Conservation (phyloP, 2,113 vertebrate genomes). For the Cololabis saira region DNA sequence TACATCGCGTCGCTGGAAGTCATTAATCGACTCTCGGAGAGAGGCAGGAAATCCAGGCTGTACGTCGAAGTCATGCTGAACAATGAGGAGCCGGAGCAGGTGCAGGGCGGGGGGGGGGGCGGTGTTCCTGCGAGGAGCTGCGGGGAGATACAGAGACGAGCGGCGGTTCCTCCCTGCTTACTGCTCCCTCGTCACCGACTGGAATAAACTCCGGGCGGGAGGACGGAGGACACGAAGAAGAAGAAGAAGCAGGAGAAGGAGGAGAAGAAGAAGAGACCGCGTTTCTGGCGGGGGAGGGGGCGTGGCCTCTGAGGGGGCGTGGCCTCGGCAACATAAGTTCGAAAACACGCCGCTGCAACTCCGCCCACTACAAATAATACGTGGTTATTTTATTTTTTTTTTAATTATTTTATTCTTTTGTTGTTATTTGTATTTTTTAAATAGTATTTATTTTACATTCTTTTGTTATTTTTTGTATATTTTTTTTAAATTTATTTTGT, state of each 20-base stretch:
- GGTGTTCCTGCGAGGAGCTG: constrained; percentile 68
- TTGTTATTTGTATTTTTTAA: no score
- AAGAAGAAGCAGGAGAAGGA: constrained; percentile 31
- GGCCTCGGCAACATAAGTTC: constrained; percentile 57
- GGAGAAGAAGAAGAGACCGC: constrained; percentile 35
- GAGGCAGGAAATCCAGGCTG: constrained; percentile 92
- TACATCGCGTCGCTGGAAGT: constrained; percentile 89
- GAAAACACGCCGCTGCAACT: constrained; percentile 35
- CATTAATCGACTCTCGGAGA: constrained; percentile 91
- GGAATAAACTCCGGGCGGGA: constrained; percentile 32
- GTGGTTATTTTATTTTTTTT: no score
- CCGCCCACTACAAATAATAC: no score
- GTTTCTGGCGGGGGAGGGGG: constrained; percentile 63
- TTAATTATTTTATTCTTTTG: no score
- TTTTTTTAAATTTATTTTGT: no score
- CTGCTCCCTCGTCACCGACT: constrained; percentile 41
- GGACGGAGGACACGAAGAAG: no score
- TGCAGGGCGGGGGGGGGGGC: constrained; percentile 77
- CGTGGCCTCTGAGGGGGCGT: constrained; percentile 79
- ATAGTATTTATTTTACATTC: no score
- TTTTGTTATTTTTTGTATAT: no score
- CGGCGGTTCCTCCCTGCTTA: constrained; percentile 44
- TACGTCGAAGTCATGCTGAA: constrained; percentile 94
- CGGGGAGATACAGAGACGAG: constrained; percentile 48
- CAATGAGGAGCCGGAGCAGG: constrained; percentile 89